These are phyloP conservation scores for Neosilurus hyrtlii DNA, from an alignment of 2,797 vertebrate species.

Conservation along the genomic window DNA sequence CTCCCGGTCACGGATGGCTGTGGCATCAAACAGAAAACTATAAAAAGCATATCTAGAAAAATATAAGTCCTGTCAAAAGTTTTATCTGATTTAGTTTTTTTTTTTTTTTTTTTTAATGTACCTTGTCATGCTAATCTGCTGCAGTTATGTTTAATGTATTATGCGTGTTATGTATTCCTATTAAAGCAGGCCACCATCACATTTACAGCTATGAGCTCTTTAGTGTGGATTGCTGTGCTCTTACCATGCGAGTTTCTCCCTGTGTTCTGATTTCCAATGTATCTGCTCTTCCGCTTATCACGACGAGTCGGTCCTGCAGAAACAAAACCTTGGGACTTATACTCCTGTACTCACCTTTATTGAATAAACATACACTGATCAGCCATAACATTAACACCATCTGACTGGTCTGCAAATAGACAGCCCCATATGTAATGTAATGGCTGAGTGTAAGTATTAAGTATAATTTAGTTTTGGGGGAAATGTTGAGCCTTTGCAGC, in stretches of 20 bases:
- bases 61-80: background rate
- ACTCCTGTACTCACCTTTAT: background rate
- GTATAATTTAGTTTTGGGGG: background rate
- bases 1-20: too few relatives aligned
- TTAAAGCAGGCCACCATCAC: background rate
- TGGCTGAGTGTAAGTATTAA: too few relatives aligned
- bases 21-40: background rate
- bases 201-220: background rate
- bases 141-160: background rate
- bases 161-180: background rate
- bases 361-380: background rate
- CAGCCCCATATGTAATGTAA: too few relatives aligned
- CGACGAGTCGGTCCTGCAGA: constrained; percentile 75
- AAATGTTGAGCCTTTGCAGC: background rate
- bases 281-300: constrained; percentile 77
- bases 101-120: too few relatives aligned
- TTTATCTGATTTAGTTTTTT: too few relatives aligned
- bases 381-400: too few relatives aligned
- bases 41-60: background rate
- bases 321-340: constrained; percentile 4
- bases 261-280: constrained; percentile 44
- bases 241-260: constrained; percentile 62
- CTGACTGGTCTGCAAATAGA: too few relatives aligned
- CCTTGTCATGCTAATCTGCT: too few relatives aligned
- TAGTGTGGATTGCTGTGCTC: constrained; percentile 13